Evolutionary conservation across 1,140 invertebrate species (phyloP), one percentile per base, ranked within the genome.

Genomic region (Pseudomyrmex pallidus): DNA sequence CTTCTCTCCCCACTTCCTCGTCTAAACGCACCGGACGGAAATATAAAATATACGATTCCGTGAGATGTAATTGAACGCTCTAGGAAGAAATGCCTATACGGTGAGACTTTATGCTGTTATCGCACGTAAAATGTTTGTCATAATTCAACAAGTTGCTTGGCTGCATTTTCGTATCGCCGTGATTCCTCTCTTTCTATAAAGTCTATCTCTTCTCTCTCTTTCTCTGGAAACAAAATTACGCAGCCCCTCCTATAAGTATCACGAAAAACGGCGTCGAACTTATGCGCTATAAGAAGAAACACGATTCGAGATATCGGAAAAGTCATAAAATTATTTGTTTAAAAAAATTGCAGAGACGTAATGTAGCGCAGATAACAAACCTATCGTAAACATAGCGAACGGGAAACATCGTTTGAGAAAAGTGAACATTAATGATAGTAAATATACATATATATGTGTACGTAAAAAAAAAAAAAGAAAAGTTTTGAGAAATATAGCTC

Each of bases 291-390:
- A 68, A 66, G 44, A 74, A 67, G 83, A 74, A 85, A 76, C 35
- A 35, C 62, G 84, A 82, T 85, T 82, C 50, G 46, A 57, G 57
- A 56, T 67, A 88, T 87, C 17, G 85, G 48, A 61, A 35, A 87
- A 85, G 57, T 46, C 56, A 74, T 87, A 76, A 88, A 87, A 70
- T 73, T 50, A 22, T 20, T 46, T 10, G 67, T 46, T 76, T 62
- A 73, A 83, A 59, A 74, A 85, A 85, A 82, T 56, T 63, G n/a
- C 59, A 25, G 4, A 35, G 12, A 61, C 12, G n/a, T 66, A 77
- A 50, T 77, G 17, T 2, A 20, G 17, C 20, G 50, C 25, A 56
- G 67, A 88, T 85, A 88, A 85, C 67, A 35, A 85, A 82, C 17
- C 22, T 74, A 82, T 76, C 76, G 66, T 72, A 76, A 35, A 35